These are phyloP conservation scores for Exaiptasia diaphana DNA, from an alignment of 64 coral and sea anemone genomes.

Conservation along the genomic window DNA sequence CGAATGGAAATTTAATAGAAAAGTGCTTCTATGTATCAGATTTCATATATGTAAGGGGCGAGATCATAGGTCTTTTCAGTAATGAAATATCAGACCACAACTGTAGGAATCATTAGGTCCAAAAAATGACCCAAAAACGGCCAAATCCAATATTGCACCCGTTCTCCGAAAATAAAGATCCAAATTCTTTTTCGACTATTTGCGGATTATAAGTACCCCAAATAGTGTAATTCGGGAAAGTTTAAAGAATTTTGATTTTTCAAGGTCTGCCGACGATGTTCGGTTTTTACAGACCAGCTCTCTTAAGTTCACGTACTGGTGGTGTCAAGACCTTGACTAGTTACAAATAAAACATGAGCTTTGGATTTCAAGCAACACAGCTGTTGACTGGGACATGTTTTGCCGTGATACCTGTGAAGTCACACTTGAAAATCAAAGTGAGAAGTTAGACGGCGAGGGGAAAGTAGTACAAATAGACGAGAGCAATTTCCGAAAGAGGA, in stretches of 20 bases:
- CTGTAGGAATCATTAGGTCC: too few species aligned
- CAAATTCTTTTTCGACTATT: not conserved
- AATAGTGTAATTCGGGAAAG: not conserved
- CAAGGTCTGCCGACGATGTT: not conserved
- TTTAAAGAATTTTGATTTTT: not conserved
- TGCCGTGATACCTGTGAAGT: not conserved
- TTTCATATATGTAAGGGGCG: too few species aligned
- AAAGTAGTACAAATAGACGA: too few species aligned
- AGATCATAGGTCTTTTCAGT: too few species aligned
- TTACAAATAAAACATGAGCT: not conserved
- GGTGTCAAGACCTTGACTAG: not conserved
- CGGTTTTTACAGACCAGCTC: too few species aligned
- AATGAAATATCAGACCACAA: too few species aligned
- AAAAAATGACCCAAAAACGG: too few species aligned
- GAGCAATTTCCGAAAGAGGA: not conserved
- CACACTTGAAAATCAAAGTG: not conserved
- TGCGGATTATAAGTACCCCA: not conserved
- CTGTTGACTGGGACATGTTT: not conserved
- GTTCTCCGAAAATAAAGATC: not conserved
- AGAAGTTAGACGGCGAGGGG: conserved; percentile 14
- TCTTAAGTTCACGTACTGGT: not conserved
- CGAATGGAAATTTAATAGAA: too few species aligned
- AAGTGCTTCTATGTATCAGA: too few species aligned
- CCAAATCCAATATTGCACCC: not conserved
- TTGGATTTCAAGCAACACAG: not conserved